Conservation (phyloP, 37 sponge, comb jelly and placozoan genomes). For the Spongia lamella region DNA sequence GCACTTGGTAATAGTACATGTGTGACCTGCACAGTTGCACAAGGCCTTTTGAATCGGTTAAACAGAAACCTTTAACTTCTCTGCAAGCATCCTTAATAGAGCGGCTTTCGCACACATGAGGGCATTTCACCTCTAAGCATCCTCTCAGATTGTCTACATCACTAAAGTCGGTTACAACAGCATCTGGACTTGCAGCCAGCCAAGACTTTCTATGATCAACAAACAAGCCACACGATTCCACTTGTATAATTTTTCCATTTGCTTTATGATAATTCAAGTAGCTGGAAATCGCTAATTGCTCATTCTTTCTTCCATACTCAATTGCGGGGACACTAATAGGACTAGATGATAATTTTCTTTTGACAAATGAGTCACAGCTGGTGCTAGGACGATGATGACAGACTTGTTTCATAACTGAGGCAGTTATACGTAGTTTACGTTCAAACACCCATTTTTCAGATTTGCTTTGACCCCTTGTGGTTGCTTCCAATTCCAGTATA, state of each 20-base stretch:
- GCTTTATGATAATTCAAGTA: not conserved
- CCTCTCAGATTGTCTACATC: no score
- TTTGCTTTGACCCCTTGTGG: constrained; percentile 4
- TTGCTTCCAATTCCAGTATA: not conserved
- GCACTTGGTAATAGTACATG: constrained; percentile 24
- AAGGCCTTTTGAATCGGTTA: not conserved
- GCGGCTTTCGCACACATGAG: not conserved
- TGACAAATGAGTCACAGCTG: no score
- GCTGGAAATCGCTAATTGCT: not conserved
- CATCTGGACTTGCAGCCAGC: constrained; percentile 36
- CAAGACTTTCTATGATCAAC: constrained; percentile 7
- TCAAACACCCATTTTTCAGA: not conserved
- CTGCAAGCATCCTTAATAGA: constrained; percentile 1
- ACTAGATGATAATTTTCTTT: no score
- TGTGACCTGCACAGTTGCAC: not conserved
- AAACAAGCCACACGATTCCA: constrained; percentile 1
- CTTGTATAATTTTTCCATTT: not conserved
- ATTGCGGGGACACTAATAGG: no score
- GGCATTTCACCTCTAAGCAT: constrained; percentile 30
- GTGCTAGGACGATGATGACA: no score
- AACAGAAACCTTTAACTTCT: not conserved
- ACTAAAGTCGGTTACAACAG: no score
- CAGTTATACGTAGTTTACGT: not conserved
- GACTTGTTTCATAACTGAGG: constrained; percentile 1
- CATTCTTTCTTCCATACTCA: constrained; percentile 3